These are phyloP conservation scores for Podotricha telesiphe DNA, from an alignment of 2,888 invertebrate genomes.

Conservation along the genomic window DNA sequence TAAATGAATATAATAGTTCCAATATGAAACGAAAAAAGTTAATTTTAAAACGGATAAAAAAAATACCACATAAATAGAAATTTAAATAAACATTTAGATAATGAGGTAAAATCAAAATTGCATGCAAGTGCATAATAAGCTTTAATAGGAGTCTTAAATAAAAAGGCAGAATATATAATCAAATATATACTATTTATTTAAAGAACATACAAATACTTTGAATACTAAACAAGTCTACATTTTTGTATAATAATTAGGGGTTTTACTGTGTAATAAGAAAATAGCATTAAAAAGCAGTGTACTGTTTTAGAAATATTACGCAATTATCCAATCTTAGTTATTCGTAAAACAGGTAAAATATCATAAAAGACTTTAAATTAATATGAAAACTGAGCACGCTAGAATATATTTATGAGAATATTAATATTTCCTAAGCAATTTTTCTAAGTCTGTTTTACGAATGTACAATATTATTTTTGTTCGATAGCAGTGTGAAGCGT, in stretches of 20 bases:
- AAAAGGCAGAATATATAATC: conserved; percentile 55
- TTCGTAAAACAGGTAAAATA: conserved; percentile 28
- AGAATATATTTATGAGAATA: too few relatives aligned
- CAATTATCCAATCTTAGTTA: conserved; percentile 22
- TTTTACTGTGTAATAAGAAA: conserved; percentile 44
- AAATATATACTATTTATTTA: conserved; percentile 59
- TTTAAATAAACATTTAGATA: conserved; percentile 13
- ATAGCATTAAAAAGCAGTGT: conserved; percentile 68
- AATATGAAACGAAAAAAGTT: conserved; percentile 18
- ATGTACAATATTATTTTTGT: conserved; percentile 25
- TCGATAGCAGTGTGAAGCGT: conserved; percentile 5
- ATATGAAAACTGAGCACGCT: background rate
- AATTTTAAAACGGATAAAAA: conserved; percentile 12
- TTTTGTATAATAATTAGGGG: conserved; percentile 24
- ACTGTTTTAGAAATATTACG: conserved; percentile 56
- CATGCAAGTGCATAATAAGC: conserved; percentile 36
- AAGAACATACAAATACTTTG: conserved; percentile 48
- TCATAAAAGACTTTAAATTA: background rate
- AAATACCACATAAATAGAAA: conserved; percentile 1
- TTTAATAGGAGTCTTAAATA: conserved; percentile 46
- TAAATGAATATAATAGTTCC: conserved; percentile 38
- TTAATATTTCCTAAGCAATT: too few relatives aligned
- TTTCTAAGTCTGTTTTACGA: conserved; percentile 16
- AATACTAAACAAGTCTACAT: conserved; percentile 45
- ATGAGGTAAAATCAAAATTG: conserved; percentile 4